Evolutionary conservation across 2,888 invertebrate species (phyloP).

Genomic region (Argyresthia goedartella): DNA sequence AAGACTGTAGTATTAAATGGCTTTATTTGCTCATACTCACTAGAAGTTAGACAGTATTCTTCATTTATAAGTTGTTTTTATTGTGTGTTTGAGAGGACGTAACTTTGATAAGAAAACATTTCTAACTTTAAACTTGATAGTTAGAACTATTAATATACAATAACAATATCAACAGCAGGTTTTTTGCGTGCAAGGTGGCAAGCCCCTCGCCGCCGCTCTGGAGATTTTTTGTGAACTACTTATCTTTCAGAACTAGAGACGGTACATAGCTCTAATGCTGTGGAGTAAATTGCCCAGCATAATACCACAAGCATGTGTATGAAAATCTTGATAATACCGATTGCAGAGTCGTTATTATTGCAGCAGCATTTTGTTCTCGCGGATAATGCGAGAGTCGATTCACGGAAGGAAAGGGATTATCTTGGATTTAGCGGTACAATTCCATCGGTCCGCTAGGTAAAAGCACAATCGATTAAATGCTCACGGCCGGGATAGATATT

Average conservation of each 20-base stretch:
- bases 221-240: too few relatives aligned
- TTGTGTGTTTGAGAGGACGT: neutral
- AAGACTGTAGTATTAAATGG: conserved; percentile 4
- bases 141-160: too few relatives aligned
- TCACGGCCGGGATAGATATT: conserved; percentile 8
- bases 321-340: neutral
- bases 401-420: conserved; percentile 34
- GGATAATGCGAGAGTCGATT: too few relatives aligned
- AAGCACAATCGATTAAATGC: conserved; percentile 41
- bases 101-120: too few relatives aligned
- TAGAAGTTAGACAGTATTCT: conserved; percentile 2
- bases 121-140: too few relatives aligned
- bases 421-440: conserved; percentile 47
- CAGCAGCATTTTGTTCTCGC: conserved; percentile 40
- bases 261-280: too few relatives aligned
- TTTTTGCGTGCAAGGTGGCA: too few relatives aligned
- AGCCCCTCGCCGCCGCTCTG: too few relatives aligned
- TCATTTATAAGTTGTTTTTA: neutral
- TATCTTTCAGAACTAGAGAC: too few relatives aligned
- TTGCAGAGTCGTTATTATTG: conserved; percentile 46
- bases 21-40: conserved; percentile 6
- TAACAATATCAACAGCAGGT: too few relatives aligned
- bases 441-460: conserved; percentile 39
- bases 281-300: too few relatives aligned
- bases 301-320: too few relatives aligned